Percentiles rank a stretch among this genome's conserved stretches.
Conservation (phyloP, 2,888 invertebrate species). For the Heliothis peltigera region DNA sequence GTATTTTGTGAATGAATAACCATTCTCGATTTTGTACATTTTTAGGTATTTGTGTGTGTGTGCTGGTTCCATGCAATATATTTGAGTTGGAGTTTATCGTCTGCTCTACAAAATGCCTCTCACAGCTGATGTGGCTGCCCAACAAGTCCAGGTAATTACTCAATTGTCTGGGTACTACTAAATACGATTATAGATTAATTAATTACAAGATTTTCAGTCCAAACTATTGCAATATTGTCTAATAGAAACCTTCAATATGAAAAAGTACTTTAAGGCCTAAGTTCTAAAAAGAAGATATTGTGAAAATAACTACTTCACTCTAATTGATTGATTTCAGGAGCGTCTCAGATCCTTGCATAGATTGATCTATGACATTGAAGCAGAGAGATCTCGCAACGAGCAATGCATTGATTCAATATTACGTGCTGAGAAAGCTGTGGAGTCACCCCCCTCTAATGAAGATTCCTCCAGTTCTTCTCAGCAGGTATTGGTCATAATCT, state of each 20-base stretch:
- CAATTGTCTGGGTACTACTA: too few species aligned
- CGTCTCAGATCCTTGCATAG: slow-evolving; percentile 94
- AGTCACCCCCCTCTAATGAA: slow-evolving; percentile 79
- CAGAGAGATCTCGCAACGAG: slow-evolving; percentile 94
- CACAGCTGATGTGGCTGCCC: slow-evolving; percentile 94
- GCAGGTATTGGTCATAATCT: slow-evolving; percentile 74
- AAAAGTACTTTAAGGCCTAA: not conserved
- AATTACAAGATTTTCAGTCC: too few species aligned
- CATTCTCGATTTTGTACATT: slow-evolving; percentile 11
- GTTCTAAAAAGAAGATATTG: too few species aligned
- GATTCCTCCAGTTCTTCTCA: slow-evolving; percentile 85
- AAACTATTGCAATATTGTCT: not conserved
- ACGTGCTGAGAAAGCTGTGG: slow-evolving; percentile 91
- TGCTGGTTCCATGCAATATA: slow-evolving; percentile 89
- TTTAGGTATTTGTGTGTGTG: slow-evolving; percentile 80
- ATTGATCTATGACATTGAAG: slow-evolving; percentile 94
- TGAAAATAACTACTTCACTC: too few species aligned
- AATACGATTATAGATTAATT: too few species aligned
- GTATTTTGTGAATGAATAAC: not conserved
- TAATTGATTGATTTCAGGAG: slow-evolving; percentile 91
- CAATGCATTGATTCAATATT: slow-evolving; percentile 94
- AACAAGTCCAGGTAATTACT: slow-evolving; percentile 89
- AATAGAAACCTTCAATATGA: not conserved
- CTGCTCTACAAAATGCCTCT: slow-evolving; percentile 92
- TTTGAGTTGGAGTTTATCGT: slow-evolving; percentile 86